Base-by-base conservation (phyloP, 1,140 invertebrate species). In the Sesamia nonagrioides region DNA sequence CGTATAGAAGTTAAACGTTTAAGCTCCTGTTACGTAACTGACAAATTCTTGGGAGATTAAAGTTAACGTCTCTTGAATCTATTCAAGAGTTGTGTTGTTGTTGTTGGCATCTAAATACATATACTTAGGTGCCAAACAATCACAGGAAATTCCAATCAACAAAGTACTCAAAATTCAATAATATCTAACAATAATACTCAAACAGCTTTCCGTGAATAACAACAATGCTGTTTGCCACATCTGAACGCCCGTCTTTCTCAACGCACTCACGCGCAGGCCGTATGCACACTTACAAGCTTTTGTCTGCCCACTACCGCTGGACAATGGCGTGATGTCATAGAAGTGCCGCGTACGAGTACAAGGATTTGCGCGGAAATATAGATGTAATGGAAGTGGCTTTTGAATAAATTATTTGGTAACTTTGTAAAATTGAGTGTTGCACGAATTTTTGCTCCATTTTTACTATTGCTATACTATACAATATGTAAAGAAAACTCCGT, bases 251-350 rank as follows among this genome's bases (percentile, higher is more conserved):
- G 35, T 58, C 61, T 66, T 75, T 76, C 73, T 42, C 60, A 48
- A 35, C 54, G 11, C 33, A 66, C 52, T 63, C 48, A 8, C 40
- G 18, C 27, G 72, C 56, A 74, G 2, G 54, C 40, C 8, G 60
- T 27, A 72, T 60, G 40, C 54, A 60, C 68, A 50, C 82, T 80
- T 78, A 78, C 69, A 27, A 78, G 79, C 85, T 88, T 91, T 90
- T 93, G 90, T 91, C 90, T 89, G 86, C 89, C 88, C 88, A 93
- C 90, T 88, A 86, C 77, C 66, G 74, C 33, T 82, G 84, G 84
- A 93, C 90, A 92, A 91, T 91, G 83, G 85, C 87, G 89, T 92
- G 92, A 93, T 89, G 90, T 93, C 92, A 93, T 91, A 91, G 84
- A 84, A 60, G 79, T 75, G 60, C 83, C 79, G 77, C 78, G 80